Evolutionary conservation across 1,140 invertebrate species (phyloP).

Genomic region (Zophobas atratus): DNA sequence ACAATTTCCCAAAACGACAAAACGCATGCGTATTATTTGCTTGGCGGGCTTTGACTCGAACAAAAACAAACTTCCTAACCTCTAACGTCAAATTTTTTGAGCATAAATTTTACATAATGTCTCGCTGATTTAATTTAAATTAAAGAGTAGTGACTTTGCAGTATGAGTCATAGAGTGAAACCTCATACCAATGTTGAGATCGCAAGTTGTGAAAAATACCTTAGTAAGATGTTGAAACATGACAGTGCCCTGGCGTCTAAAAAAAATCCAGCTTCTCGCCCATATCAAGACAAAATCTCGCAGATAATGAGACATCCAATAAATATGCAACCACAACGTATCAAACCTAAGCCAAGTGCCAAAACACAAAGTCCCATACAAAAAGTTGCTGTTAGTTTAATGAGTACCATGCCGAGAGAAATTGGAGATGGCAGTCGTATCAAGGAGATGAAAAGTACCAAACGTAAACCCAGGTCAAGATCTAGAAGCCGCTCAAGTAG

Average conservation of each 20-base stretch:
- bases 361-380: slow-evolving; percentile 5
- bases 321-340: neutral
- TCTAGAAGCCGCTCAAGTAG: slow-evolving; percentile 23
- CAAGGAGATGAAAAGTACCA: slow-evolving; percentile 49
- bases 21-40: slow-evolving; percentile 8
- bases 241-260: neutral
- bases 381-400: neutral
- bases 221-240: slow-evolving; percentile 22
- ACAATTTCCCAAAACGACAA: no score
- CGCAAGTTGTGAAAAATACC: slow-evolving; percentile 38
- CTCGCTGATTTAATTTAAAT: slow-evolving; percentile 48
- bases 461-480: slow-evolving; percentile 55
- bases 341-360: neutral
- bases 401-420: neutral
- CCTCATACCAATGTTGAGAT: slow-evolving; percentile 20
- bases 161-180: slow-evolving; percentile 46
- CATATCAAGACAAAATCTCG: slow-evolving; percentile 10
- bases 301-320: slow-evolving; percentile 1
- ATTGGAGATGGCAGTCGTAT: neutral
- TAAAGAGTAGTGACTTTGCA: slow-evolving; percentile 42
- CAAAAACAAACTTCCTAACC: slow-evolving; percentile 52
- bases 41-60: slow-evolving; percentile 47
- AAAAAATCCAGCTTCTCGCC: neutral
- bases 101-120: slow-evolving; percentile 15
- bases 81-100: slow-evolving; percentile 42